A percentile compares a stretch with the other conserved stretches of the same genome.
phyloP scores from a whole-genome alignment of 2,888 invertebrate genomes.

The Clusia tigrina region DNA sequence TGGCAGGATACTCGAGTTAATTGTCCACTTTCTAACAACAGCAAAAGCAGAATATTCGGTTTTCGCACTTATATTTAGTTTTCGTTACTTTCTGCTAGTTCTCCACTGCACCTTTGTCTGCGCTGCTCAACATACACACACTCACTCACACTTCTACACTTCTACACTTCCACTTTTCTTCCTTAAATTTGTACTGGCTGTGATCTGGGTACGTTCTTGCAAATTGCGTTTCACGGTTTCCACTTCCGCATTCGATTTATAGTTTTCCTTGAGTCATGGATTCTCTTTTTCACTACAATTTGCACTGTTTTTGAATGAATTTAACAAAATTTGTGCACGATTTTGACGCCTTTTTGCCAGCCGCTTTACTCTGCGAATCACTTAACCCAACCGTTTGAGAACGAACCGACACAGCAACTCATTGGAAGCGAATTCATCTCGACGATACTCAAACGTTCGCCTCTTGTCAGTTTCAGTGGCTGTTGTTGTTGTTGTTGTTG shows the following conservation, averaged over 20 bases:
- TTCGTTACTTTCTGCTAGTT: not conserved
- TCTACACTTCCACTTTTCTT: not conserved
- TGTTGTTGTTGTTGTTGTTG: conserved; percentile 26
- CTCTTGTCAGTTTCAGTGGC: not conserved
- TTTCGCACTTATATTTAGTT: not conserved
- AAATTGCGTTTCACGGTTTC: not conserved
- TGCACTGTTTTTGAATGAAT: not conserved
- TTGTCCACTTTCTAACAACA: not conserved
- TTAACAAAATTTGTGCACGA: conserved; percentile 1
- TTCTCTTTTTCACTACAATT: not conserved
- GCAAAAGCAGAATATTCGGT: not conserved
- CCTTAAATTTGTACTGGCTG: not conserved
- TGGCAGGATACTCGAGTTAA: not conserved
- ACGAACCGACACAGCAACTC: conserved; percentile 2
- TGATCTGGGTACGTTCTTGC: too few relatives aligned
- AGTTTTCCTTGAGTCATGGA: not conserved
- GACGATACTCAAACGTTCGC: conserved; percentile 29
- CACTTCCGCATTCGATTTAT: not conserved
- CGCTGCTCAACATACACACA: not conserved
- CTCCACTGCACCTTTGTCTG: not conserved
- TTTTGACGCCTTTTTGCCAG: conserved; percentile 21
- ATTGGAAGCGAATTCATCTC: conserved; percentile 36
- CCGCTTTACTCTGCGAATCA: conserved; percentile 15
- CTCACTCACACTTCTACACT: not conserved
- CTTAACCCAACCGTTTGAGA: not conserved